phyloP scores from a whole-genome alignment of 2,113 vertebrate genomes.

The Pelecanus crispus region DNA sequence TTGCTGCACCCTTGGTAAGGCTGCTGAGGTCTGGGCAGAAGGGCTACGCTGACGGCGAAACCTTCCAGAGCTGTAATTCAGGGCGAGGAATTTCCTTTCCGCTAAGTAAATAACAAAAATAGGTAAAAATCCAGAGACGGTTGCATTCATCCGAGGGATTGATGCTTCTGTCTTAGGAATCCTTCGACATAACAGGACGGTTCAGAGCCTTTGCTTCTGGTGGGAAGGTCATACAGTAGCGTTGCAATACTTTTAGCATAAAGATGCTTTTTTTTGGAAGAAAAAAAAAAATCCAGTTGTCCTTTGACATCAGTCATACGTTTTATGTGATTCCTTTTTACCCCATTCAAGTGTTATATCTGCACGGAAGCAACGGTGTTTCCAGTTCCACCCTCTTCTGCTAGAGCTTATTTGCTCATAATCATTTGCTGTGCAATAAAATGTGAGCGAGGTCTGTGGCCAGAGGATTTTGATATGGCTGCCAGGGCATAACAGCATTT shows the following conservation, averaged over 20 bases:
- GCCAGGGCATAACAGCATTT: not conserved
- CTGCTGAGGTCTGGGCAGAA: not conserved
- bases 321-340: not conserved
- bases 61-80: not conserved
- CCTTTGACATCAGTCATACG: not conserved
- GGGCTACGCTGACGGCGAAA: not conserved
- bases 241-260: not conserved
- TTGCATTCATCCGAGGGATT: not conserved
- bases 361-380: not conserved
- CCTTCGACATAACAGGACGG: not conserved
- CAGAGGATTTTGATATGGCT: not conserved
- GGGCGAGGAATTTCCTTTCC: not conserved
- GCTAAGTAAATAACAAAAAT: not conserved
- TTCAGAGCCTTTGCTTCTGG: slow-evolving; percentile 5
- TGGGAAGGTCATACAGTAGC: not conserved
- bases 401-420: not conserved
- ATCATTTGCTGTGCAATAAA: not conserved
- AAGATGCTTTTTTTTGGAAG: not conserved
- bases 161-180: not conserved
- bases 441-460: not conserved
- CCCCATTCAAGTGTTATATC: fast-evolving
- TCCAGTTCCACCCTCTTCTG: not conserved
- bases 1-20: not conserved
- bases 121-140: not conserved
- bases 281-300: not conserved